Base-by-base conservation (phyloP, 1,140 invertebrate species). In the Bombus consobrinus region DNA sequence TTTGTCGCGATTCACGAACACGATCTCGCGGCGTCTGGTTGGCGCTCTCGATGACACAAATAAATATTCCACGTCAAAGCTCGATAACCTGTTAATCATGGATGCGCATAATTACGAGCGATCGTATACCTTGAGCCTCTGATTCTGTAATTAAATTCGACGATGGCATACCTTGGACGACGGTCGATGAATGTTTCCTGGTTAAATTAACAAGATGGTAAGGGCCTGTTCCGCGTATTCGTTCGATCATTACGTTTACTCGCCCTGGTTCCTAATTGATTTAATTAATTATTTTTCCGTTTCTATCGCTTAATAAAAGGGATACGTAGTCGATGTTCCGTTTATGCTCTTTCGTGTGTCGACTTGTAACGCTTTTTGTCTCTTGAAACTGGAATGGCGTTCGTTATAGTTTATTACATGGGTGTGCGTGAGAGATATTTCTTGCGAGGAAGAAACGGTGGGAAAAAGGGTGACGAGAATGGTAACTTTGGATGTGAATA, bases 61-160 rank as follows among this genome's bases (percentile, higher is more conserved):
- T 47, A 47, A 47, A 74, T 74, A 47, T 74, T 34, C 41, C n/a
- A 3, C 72, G 41, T 73, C 72, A 47, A 74, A 47, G 28, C 72
- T 43, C 72, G 72, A 74, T 74, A 74, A 74, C n/a, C 41, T 53
- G 72, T 74, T 74, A 74, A 74, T 74, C 72, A 53, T 25, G 72
- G 41, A 74, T 74, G 72, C 72, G 72, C 72, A 74, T 74, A 74
- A 74, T 74, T 47, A 74, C n/a, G 28, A 41, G 72, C 41, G 71
- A 41, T 32, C n/a, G 28, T 73, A 47, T 10, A 34, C 41, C 41
- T 32, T 34, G 25, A n/a, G n/a, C n/a, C n/a, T 2, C n/a, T 34
- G 72, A 74, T 74, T 74, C 41, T n/a, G 41, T 74, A 74, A 74
- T 74, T 74, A 74, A 34, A 47, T 74, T 74, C 41, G 72, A 32